These are phyloP conservation scores for Bolinopsis microptera DNA, from an alignment of 37 sponge, comb jelly and placozoan genomes.

Conservation along the genomic window DNA sequence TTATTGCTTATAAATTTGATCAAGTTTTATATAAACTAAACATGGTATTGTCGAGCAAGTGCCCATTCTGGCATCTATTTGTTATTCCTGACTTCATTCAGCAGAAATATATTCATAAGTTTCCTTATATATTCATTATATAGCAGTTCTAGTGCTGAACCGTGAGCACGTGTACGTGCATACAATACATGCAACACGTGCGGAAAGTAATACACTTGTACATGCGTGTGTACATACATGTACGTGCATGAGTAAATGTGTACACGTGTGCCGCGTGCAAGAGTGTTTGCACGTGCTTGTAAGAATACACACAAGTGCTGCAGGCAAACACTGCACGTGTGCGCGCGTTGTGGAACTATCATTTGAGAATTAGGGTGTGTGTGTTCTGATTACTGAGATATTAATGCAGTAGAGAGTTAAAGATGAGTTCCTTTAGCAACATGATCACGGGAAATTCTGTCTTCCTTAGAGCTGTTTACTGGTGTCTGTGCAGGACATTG, in stretches of 20 bases:
- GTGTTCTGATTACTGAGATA: not conserved
- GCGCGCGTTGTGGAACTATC: not conserved
- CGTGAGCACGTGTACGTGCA: not conserved
- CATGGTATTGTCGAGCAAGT: not conserved
- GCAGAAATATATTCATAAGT: not conserved
- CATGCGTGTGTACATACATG: not conserved
- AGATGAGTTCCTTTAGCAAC: not conserved
- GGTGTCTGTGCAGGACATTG: too few relatives aligned
- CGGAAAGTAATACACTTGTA: not conserved
- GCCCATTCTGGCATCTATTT: not conserved
- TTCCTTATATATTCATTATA: not conserved
- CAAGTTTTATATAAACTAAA: not conserved
- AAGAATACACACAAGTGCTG: not conserved
- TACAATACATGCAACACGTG: not conserved
- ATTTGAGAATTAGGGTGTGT: slow-evolving; percentile 8
- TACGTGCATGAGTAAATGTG: not conserved
- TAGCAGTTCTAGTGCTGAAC: not conserved
- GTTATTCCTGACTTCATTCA: not conserved
- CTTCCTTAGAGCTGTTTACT: not conserved
- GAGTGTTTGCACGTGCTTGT: not conserved
- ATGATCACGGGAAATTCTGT: not conserved
- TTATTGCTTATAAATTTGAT: not conserved
- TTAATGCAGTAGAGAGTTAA: not conserved
- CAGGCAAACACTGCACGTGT: too few relatives aligned
- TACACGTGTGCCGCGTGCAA: not conserved